Base-by-base conservation (phyloP, 2,888 invertebrate genomes). In the Tryphoninae sp. region DNA sequence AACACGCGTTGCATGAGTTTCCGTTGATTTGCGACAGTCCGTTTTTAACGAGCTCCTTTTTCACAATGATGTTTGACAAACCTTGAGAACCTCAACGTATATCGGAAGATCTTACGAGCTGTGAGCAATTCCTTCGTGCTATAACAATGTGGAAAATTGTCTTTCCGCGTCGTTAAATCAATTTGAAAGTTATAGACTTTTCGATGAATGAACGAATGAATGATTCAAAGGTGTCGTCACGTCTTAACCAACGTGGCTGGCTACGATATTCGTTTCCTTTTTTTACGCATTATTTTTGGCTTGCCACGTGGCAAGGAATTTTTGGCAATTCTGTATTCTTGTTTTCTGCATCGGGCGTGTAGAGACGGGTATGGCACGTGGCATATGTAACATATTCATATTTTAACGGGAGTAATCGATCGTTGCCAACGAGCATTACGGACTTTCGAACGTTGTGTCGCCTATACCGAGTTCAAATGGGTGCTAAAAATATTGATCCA, bases 401-500 rank as follows among this genome's bases (percentile, higher is more conserved):
- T 33, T 33, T 33, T 33, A 33, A 33, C 6, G 33, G 6, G 26
- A 51, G 26, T 58, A 58, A 78, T 76, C 67, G 72, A 72, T 72
- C 71, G 72, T 75, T 72, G 75, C 72, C 74, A 68, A 67, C 9
- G 45, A 45, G 45, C 45, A 45, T 45, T 45, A 13, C 9, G 45
- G 19, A 53, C 16, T 19, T 53, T 19, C 8, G 11, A 53, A 73
- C 22, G 62, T 64, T 76, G 68, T 74, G 72, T 83, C 78, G 80
- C 73, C 72, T 62, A 19, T 51, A 19, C 33, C 69, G 77, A 62
- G 65, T 74, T 82, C 42, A 45, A 77, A 80, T 55, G 19, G 59
- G 16, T 78, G 83, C 86, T 84, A 84, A 84, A 86, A 86, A 86
- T 87, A 86, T 74, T 61, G 55, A 40, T 42, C 42, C 82, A 84